Conservation (phyloP, 1,140 invertebrate species). For the Drosophila seguyi region DNA sequence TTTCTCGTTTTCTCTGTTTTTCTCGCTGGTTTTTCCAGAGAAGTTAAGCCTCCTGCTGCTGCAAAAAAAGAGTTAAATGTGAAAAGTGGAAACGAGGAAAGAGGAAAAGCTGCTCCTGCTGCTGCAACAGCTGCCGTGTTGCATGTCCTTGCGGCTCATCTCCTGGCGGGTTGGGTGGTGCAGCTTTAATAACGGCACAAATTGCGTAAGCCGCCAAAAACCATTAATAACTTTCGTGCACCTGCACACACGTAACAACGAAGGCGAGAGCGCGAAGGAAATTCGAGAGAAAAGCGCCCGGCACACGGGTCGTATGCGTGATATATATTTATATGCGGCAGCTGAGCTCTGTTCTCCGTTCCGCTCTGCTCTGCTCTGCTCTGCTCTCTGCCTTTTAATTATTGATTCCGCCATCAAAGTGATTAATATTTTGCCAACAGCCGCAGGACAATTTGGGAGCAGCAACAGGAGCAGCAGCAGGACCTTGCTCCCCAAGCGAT, state of each 20-base stretch:
- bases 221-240: slow-evolving; percentile 77
- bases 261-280: slow-evolving; percentile 14
- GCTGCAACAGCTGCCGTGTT: slow-evolving; percentile 21
- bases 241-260: slow-evolving; percentile 49
- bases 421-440: slow-evolving; percentile 70
- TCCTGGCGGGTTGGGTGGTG: slow-evolving; percentile 14
- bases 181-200: slow-evolving; percentile 68
- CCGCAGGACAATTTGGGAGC: slow-evolving; percentile 35
- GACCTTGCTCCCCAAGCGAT: slow-evolving; percentile 31
- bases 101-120: slow-evolving; percentile 2
- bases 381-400: slow-evolving; percentile 76
- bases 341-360: background rate
- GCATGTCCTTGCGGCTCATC: slow-evolving; percentile 31
- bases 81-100: background rate
- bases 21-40: slow-evolving; percentile 2
- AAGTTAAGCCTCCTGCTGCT: slow-evolving; percentile 38
- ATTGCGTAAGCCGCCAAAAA: slow-evolving; percentile 75
- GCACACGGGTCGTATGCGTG: slow-evolving; percentile 45
- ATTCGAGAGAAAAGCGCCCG: background rate
- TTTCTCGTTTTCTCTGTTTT: background rate
- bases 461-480: background rate
- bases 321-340: slow-evolving; percentile 32
- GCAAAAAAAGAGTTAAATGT: slow-evolving; percentile 6
- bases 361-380: slow-evolving; percentile 40
- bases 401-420: slow-evolving; percentile 71